Conservation (phyloP, 2,888 invertebrate genomes). For the Clepsis dumicolana region DNA sequence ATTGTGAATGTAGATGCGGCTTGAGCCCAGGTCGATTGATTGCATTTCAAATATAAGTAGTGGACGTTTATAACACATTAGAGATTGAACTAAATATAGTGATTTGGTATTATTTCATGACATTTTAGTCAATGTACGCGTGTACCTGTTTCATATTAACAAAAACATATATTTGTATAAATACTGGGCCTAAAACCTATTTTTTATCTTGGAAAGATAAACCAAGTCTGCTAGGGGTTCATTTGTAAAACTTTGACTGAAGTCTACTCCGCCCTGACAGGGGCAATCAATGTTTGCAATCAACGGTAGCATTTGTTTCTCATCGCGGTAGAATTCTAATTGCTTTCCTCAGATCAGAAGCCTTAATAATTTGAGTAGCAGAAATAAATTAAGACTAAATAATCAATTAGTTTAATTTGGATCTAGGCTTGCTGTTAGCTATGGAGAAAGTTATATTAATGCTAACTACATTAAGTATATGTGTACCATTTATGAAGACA, state of each 20-base stretch:
- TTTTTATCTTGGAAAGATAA: constrained; percentile 49
- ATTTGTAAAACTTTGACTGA: constrained; percentile 55
- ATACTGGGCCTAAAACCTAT: constrained; percentile 68
- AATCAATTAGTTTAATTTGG: background rate
- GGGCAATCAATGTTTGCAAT: constrained; percentile 30
- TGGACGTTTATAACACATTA: constrained; percentile 42
- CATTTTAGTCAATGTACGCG: constrained; percentile 72
- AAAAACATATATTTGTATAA: constrained; percentile 60
- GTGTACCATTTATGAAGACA: background rate
- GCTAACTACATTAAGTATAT: background rate
- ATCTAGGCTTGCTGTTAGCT: background rate
- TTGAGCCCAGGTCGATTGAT: constrained; percentile 21
- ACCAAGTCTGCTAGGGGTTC: constrained; percentile 43
- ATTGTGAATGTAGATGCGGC: constrained; percentile 25
- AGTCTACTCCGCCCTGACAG: constrained; percentile 49
- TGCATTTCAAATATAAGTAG: constrained; percentile 44
- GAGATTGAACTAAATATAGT: constrained; percentile 51
- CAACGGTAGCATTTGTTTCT: constrained; percentile 25
- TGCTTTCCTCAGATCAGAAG: background rate
- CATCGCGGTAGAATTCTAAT: background rate
- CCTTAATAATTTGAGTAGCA: background rate
- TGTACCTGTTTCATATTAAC: constrained; percentile 74
- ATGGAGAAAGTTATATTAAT: background rate
- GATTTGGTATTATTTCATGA: constrained; percentile 69
- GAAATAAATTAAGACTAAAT: background rate